phyloP scores from a whole-genome alignment of 2,888 invertebrate genomes.

The Drosophila suboccidentalis region DNA sequence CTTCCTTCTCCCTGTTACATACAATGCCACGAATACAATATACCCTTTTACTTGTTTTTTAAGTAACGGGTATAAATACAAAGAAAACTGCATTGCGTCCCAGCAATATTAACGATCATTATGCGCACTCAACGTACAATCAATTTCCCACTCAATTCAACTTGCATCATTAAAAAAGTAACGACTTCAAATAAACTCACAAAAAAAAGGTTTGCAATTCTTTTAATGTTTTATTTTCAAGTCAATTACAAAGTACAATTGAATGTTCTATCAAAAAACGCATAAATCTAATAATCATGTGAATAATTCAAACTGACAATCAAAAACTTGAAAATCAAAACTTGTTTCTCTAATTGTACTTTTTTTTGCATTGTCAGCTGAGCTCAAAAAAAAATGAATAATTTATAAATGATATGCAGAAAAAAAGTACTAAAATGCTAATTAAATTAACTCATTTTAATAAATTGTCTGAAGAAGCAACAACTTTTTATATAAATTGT shows the following conservation, averaged over 20 bases:
- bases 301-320: constrained; percentile 9
- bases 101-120: constrained; percentile 41
- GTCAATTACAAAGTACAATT: constrained; percentile 6
- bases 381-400: constrained; percentile 20
- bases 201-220: background rate
- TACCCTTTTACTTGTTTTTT: too few species aligned
- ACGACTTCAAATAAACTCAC: background rate
- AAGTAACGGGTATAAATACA: background rate
- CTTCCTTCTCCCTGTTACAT: too few species aligned
- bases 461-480: background rate
- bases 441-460: background rate
- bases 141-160: constrained; percentile 31
- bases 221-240: background rate
- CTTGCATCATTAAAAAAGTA: constrained; percentile 3
- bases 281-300: constrained; percentile 17
- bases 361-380: background rate
- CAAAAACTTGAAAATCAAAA: constrained; percentile 21
- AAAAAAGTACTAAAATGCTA: background rate
- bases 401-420: constrained; percentile 4
- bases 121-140: constrained; percentile 33
- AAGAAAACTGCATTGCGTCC: background rate
- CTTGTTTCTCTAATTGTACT: constrained; percentile 11
- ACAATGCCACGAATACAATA: too few species aligned
- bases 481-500: background rate
- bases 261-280: constrained; percentile 1